phyloP scores from a whole-genome alignment of 1,140 invertebrate species.

The Diabrotica virgifera region DNA sequence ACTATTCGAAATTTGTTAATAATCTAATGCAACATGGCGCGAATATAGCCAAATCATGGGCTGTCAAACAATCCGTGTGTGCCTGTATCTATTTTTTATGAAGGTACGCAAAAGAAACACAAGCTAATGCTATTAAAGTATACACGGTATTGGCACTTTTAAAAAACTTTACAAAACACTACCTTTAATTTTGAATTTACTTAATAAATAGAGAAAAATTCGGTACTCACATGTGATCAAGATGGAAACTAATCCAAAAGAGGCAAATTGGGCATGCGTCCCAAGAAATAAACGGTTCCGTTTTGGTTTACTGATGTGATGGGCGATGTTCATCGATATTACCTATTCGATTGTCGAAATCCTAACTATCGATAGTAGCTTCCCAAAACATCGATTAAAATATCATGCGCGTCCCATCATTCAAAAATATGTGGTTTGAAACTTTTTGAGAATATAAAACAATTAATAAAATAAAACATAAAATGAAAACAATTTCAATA shows the following conservation, averaged over 20 bases:
- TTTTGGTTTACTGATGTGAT: neutral
- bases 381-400: too few species aligned
- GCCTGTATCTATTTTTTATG: neutral
- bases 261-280: slow-evolving; percentile 36
- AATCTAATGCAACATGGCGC: slow-evolving; percentile 47
- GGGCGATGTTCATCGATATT: too few species aligned
- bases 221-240: slow-evolving; percentile 61
- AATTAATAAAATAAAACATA: too few species aligned
- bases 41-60: slow-evolving; percentile 43
- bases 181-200: neutral
- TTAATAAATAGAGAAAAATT: slow-evolving; percentile 24
- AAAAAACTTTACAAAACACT: neutral
- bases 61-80: slow-evolving; percentile 35
- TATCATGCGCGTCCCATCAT: too few species aligned
- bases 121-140: slow-evolving; percentile 7
- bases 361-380: too few species aligned
- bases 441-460: too few species aligned
- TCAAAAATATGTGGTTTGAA: too few species aligned
- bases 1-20: slow-evolving; percentile 23
- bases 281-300: slow-evolving; percentile 23
- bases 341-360: too few species aligned
- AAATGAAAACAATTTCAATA: too few species aligned
- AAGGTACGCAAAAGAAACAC: slow-evolving; percentile 5
- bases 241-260: slow-evolving; percentile 62
- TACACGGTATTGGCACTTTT: slow-evolving; percentile 7